Evolutionary conservation across 1,140 invertebrate genomes (phyloP), one percentile per base, ranked within the genome.

Genomic region (Papilio polyxenes): DNA sequence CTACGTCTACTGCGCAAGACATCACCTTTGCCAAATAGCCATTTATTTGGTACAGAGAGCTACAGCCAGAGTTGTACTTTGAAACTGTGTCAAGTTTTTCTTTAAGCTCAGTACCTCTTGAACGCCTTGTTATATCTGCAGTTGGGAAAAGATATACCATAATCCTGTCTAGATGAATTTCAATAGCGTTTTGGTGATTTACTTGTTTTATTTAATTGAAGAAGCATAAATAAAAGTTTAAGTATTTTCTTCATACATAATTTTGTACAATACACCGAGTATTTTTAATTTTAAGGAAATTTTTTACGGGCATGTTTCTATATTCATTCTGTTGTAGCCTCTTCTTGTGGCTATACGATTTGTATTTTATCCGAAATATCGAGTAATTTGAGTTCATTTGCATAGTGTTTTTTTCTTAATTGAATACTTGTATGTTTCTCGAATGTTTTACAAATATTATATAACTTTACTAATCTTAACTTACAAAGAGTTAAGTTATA

Each of bases 11-110:
- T 77, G 75, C 75, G 75, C 75, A 77, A 77, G 75, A 15, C 49
- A 77, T 77, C 49, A 53, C 48, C 75, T 23, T 11, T 23, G 75
- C 75, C 75, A 77, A 77, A 77, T 77, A 53, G n/a, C 23, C 48
- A 15, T 77, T 77, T 77, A 77, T 51, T 53, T 53, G 75, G 48
- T 53, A 77, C 48, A 77, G 20, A 51, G 49, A 40, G 9, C 20
- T 13, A 72, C 5, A 75, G 75, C n/a, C 20, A 3, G 49, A 51
- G 75, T 51, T 53, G 49, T 77, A 51, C 75, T 77, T 77, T 31
- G 75, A 77, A 77, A 51, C 75, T 56, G 75, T 77, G 75, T 77
- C 75, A 77, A 77, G 75, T 77, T 77, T 77, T 77, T 77, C 75
- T 77, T 53, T 77, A 31, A 37, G 49, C 75, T 77, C n/a, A 77